A percentile compares a stretch with the other conserved stretches of the same genome.
Conservation (phyloP, 37 sponge, comb jelly and placozoan genomes). For the Agelas oroides region DNA sequence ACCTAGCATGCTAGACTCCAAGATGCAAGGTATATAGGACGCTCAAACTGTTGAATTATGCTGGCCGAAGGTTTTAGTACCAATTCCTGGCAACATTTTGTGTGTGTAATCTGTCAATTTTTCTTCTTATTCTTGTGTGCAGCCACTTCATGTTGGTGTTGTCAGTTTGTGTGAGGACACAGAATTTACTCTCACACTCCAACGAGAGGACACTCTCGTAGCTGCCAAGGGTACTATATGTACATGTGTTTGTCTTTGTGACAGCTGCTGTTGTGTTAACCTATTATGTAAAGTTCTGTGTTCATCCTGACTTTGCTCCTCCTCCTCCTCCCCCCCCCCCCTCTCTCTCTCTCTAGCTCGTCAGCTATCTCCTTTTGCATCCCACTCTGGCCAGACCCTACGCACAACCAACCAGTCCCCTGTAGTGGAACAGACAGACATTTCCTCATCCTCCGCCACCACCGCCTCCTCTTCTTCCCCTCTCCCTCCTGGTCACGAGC, state of each 20-base stretch:
- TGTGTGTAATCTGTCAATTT: no score
- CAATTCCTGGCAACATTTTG: no score
- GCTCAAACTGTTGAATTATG: no score
- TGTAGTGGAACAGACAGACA: no score
- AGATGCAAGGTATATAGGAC: no score
- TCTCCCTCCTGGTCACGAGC: conserved; percentile 53
- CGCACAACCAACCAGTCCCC: neutral
- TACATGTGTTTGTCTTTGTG: neutral
- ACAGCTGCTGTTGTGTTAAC: neutral
- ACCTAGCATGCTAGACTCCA: no score
- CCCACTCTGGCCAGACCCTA: conserved; percentile 10
- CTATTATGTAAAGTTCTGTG: no score
- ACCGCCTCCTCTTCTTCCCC: neutral
- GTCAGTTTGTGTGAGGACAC: conserved; percentile 61
- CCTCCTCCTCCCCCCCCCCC: no score
- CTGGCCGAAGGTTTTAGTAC: no score
- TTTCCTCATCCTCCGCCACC: no score
- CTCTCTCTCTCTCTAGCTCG: neutral
- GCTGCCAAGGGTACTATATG: neutral
- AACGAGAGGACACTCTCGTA: conserved; percentile 1
- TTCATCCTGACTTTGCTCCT: no score
- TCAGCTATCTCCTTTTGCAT: neutral
- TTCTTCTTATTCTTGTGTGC: neutral
- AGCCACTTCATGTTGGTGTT: conserved; percentile 79
- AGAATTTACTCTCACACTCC: conserved; percentile 60